Base-by-base conservation (phyloP, 2,797 vertebrate species). In the Emydoidea blandingii region DNA sequence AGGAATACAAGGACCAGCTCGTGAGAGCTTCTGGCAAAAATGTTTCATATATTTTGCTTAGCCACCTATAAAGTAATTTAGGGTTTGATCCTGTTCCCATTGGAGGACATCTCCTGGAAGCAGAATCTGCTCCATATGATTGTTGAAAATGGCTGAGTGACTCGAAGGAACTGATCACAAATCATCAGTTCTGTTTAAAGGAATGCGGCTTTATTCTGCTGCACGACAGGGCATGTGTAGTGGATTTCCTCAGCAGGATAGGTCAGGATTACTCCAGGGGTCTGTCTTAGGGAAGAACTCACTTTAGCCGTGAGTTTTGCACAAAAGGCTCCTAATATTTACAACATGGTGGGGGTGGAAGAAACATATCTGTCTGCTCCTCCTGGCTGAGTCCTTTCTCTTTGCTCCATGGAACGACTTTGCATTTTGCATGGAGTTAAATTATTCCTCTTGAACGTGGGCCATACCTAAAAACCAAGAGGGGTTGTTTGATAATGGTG, bases 221-320 rank as follows among this genome's bases (percentile, higher is more conserved):
- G 41, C 25, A 12, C 23, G 4, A 8, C 23, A 74, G 41, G 72
- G 41, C 72, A 74, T 1, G 5, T 25, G 25, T 23, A 25, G 37
- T 27, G 72, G 41, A 41, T 76, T 44, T 76, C 41, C 23, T 27
- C 11, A 27, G 25, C 90, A 0, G 78, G 59, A 21, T 56, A 27
- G 41, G 12, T 41, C 41, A 44, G 37, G 41, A 6, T 76, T 76
- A 6, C 19, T 83, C 81, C 12, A 14, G n/a, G n/a, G 12, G n/a
- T 19, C 31, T 31, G 3, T 49, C 0, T 0, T 0, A 3, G 1
- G 19, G 12, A 74, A 57, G 47, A 29, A 19, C 1, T 23, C 49
- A 41, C 37, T 62, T 49, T 54, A 86, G 76, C 68, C 0, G 0
- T 54, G 80, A 53, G 8, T 68, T 86, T 12, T 18, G 49, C 14